Conservation (phyloP, 2,113 vertebrate genomes). For the Microcebus murinus region DNA sequence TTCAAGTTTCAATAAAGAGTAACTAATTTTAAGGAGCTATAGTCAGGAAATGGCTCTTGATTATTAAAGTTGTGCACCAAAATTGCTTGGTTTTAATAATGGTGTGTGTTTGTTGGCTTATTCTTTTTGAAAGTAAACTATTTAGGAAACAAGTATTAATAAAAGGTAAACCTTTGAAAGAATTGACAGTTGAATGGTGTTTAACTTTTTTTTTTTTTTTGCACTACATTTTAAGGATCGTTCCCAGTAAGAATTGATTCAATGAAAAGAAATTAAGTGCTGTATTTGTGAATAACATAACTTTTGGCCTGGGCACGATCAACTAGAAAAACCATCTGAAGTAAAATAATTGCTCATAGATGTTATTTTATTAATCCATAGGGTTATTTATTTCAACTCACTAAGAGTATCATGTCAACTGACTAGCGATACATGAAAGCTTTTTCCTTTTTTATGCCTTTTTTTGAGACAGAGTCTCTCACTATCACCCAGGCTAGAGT, state of each 20-base stretch:
- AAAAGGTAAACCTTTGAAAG: not conserved
- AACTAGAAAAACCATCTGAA: not conserved
- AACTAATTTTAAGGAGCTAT: not conserved
- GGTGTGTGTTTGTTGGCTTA: not conserved
- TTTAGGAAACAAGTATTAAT: not conserved
- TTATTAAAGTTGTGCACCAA: not conserved
- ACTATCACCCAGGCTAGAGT: no score
- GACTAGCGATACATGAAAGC: not conserved
- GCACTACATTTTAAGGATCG: not conserved
- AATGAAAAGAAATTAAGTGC: not conserved
- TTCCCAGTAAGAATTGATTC: not conserved
- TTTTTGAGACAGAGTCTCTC: no score
- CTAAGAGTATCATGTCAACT: not conserved
- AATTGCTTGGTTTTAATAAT: not conserved
- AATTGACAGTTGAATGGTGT: not conserved
- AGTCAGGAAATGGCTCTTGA: not conserved
- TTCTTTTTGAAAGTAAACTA: not conserved
- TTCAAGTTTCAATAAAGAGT: not conserved
- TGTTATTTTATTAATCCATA: not conserved
- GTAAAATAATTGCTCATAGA: not conserved
- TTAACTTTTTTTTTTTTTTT: not conserved
- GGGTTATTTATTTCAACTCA: not conserved
- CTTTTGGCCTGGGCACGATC: not conserved
- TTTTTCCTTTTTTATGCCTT: not conserved
- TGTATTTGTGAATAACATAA: not conserved